Evolutionary conservation across 2,888 invertebrate species (phyloP), one percentile per base, ranked within the genome.

Genomic region (Nysson spinosus): DNA sequence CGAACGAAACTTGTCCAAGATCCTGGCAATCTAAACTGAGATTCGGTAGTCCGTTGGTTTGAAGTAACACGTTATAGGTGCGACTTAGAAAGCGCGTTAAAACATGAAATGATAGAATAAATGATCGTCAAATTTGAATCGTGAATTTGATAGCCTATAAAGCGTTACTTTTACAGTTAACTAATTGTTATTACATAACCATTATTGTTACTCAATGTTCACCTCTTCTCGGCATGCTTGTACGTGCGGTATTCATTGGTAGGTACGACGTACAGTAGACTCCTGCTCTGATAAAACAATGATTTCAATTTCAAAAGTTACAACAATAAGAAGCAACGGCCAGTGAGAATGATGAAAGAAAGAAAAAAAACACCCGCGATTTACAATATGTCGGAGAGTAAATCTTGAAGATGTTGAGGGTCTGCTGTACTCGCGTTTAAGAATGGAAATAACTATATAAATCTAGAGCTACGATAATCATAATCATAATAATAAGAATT

Each of bases 151-250:
- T 54, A 64, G 34, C 40, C 61, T 65, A 58, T 64, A 61, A 73
- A 64, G 64, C 54, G 55, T 68, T 61, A 74, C 35, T 62, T 62
- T 62, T 63, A 72, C 46, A 44, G 42, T 39, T 20, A 20, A 6
- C 9, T 42, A 16, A 58, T 19, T 37, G 54, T 9, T 44, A 54
- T 9, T 17, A 4, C 40, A 5, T 42, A 54, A 46, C 55, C 30
- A 35, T 51, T 43, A 20, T 50, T 14, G 26, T 47, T 46, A 58
- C 11, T 51, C 50, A 35, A 34, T 24, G 17, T 14, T 37, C 16
- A n/a, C 47, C 14, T 49, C 46, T 57, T 51, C 24, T 60, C 28
- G 30, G 22, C 42, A 63, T 52, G 39, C 34, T 60, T 66, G 57
- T 51, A 47, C 54, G 12, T 54, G 44, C 51, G 11, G 30, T 44